Percentiles rank a stretch among this genome's conserved stretches.
Evolutionary conservation across 1,140 invertebrate species (phyloP).

Genomic region (Macrosteles quadrilineatus): DNA sequence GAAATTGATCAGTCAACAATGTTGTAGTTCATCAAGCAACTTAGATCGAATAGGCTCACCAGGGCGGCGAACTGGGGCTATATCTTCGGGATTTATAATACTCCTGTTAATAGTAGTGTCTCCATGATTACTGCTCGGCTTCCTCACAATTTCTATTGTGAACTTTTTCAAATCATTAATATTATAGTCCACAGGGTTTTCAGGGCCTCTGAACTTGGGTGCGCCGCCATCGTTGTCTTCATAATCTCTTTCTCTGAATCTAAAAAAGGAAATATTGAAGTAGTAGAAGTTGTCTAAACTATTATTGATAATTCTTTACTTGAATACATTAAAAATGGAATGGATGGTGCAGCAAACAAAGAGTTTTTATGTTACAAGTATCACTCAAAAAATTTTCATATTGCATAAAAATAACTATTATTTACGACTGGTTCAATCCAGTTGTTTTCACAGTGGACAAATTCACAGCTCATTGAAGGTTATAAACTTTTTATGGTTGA

Average conservation of each 20-base stretch:
- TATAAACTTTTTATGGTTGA: too few species aligned
- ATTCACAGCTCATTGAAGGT: too few species aligned
- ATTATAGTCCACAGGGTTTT: background rate
- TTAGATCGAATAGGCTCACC: background rate
- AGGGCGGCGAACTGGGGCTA: constrained; percentile 15
- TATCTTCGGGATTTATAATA: constrained; percentile 25
- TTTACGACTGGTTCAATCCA: too few species aligned
- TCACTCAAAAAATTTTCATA: too few species aligned
- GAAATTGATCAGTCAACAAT: background rate
- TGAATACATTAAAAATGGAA: too few species aligned
- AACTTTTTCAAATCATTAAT: constrained; percentile 21
- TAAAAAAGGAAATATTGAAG: too few species aligned
- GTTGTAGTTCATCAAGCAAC: background rate
- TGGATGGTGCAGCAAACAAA: too few species aligned
- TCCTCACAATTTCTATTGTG: constrained; percentile 18
- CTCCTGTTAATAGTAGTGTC: background rate
- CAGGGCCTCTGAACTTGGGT: constrained; percentile 21
- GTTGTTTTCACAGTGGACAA: too few species aligned
- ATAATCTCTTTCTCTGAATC: background rate
- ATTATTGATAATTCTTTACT: too few species aligned
- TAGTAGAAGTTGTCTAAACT: too few species aligned
- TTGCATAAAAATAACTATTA: too few species aligned
- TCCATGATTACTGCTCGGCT: background rate
- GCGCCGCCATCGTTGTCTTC: background rate
- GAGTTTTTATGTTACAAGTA: too few species aligned